A percentile compares a stretch with the other conserved stretches of the same genome.
Evolutionary conservation across 2,797 vertebrate genomes (phyloP).

Genomic region (Dipus sagitta): DNA sequence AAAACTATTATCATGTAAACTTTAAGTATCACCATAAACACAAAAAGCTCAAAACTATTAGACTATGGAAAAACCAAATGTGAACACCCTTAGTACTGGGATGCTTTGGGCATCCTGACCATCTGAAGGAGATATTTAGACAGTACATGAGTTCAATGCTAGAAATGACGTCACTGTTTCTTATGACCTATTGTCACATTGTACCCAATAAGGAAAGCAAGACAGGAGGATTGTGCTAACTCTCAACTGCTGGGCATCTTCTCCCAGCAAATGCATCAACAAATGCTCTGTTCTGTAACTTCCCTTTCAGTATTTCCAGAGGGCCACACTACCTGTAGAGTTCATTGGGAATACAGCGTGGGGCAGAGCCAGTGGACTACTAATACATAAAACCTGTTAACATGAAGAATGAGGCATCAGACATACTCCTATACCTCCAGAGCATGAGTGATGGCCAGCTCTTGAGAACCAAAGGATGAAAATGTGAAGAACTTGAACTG

Average conservation of each 20-base stretch:
- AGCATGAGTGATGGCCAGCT: slow-evolving; percentile 49
- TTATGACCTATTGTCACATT: background rate
- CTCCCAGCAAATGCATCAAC: slow-evolving; percentile 26
- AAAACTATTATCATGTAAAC: slow-evolving; percentile 59
- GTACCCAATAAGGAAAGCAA: slow-evolving; percentile 58
- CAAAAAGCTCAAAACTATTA: slow-evolving; percentile 62
- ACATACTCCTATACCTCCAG: background rate
- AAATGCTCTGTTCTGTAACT: background rate
- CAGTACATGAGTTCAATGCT: slow-evolving; percentile 42
- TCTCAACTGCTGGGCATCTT: slow-evolving; percentile 25
- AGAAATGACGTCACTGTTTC: slow-evolving; percentile 49
- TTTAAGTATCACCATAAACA: slow-evolving; percentile 44
- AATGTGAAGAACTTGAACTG: slow-evolving; percentile 59
- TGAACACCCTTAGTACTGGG: slow-evolving; percentile 53
- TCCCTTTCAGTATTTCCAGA: background rate
- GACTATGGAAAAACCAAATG: slow-evolving; percentile 65
- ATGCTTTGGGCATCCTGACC: slow-evolving; percentile 25
- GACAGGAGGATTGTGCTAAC: background rate
- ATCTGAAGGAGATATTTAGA: slow-evolving; percentile 14
- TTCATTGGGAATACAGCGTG: background rate
- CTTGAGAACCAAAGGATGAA: slow-evolving; percentile 62
- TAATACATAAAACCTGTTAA: slow-evolving; percentile 24
- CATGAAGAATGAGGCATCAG: slow-evolving; percentile 76
- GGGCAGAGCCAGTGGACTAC: slow-evolving; percentile 42
- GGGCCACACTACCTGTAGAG: background rate